A percentile compares a stretch with the other conserved stretches of the same genome.
phyloP scores from a whole-genome alignment of 2,797 vertebrate genomes.

The Acanthopagrus latus region DNA sequence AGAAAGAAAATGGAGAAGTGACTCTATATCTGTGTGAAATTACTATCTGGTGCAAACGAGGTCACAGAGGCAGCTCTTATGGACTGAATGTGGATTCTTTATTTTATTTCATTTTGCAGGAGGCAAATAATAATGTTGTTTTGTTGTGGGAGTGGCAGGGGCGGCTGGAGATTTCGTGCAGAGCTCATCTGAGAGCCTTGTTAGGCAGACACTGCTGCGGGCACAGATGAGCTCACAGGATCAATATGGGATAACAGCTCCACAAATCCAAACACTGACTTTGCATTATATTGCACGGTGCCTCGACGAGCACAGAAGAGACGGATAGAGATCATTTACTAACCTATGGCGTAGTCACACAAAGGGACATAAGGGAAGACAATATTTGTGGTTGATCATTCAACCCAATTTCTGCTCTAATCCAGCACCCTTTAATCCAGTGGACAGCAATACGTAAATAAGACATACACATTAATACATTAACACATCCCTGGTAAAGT shows the following conservation, averaged over 20 bases:
- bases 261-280: slow-evolving; percentile 68
- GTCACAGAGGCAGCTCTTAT: background rate
- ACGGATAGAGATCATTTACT: slow-evolving; percentile 6
- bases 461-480: slow-evolving; percentile 43
- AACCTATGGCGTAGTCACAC: background rate
- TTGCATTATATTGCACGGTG: slow-evolving; percentile 37
- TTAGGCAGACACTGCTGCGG: slow-evolving; percentile 34
- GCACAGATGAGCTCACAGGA: slow-evolving; percentile 66
- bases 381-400: slow-evolving; percentile 23
- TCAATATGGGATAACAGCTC: slow-evolving; percentile 69
- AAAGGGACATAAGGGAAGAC: background rate
- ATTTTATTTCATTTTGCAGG: background rate
- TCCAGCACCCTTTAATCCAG: slow-evolving; percentile 49
- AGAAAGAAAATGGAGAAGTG: slow-evolving; percentile 10
- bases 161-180: slow-evolving; percentile 24
- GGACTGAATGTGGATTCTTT: background rate
- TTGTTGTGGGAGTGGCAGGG: slow-evolving; percentile 15
- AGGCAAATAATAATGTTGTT: background rate
- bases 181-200: slow-evolving; percentile 39
- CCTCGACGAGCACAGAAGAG: slow-evolving; percentile 17
- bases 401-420: slow-evolving; percentile 26
- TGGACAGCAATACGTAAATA: slow-evolving; percentile 38
- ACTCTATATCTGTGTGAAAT: slow-evolving; percentile 7
- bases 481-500: background rate
- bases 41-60: background rate